These are phyloP conservation scores for Pitangus sulphuratus DNA, from an alignment of 2,797 vertebrate genomes.

Conservation along the genomic window DNA sequence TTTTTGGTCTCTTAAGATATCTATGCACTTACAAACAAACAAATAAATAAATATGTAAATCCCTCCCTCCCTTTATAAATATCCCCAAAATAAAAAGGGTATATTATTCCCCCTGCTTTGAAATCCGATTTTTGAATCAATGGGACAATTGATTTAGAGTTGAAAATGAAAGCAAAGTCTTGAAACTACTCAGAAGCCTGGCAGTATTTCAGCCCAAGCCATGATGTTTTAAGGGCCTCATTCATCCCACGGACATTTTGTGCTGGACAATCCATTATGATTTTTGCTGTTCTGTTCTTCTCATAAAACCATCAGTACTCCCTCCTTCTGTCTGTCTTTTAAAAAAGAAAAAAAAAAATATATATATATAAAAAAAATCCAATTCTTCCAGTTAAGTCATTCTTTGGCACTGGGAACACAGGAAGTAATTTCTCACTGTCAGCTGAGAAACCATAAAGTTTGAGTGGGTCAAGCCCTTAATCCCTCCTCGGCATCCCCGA, in stretches of 20 bases:
- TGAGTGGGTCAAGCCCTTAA: slow-evolving; percentile 19
- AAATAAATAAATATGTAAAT: not conserved
- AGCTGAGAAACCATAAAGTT: slow-evolving; percentile 27
- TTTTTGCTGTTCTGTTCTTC: slow-evolving; percentile 41
- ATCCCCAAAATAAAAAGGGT: not conserved
- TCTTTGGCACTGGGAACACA: slow-evolving; percentile 43
- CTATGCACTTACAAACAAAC: not conserved
- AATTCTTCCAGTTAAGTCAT: slow-evolving; percentile 42
- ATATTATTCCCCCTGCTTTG: not conserved
- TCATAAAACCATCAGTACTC: slow-evolving; percentile 28
- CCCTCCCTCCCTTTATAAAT: not conserved
- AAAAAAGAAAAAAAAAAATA: not conserved
- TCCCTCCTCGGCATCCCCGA: not conserved
- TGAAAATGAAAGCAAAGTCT: slow-evolving; percentile 1
- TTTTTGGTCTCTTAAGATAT: not conserved
- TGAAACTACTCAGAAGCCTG: slow-evolving; percentile 17
- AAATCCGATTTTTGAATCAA: slow-evolving; percentile 23
- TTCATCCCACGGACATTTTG: slow-evolving; percentile 42
- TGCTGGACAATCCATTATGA: slow-evolving; percentile 11
- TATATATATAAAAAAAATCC: not conserved
- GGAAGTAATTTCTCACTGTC: slow-evolving; percentile 62
- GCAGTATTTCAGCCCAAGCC: not conserved
- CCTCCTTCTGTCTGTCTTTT: not conserved
- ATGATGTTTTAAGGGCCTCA: slow-evolving; percentile 26
- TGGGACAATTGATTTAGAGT: not conserved